Percentiles rank a stretch among this genome's conserved stretches.
These are phyloP conservation scores for Nymphalis c-album DNA, from an alignment of 2,888 invertebrate genomes.

Conservation along the genomic window DNA sequence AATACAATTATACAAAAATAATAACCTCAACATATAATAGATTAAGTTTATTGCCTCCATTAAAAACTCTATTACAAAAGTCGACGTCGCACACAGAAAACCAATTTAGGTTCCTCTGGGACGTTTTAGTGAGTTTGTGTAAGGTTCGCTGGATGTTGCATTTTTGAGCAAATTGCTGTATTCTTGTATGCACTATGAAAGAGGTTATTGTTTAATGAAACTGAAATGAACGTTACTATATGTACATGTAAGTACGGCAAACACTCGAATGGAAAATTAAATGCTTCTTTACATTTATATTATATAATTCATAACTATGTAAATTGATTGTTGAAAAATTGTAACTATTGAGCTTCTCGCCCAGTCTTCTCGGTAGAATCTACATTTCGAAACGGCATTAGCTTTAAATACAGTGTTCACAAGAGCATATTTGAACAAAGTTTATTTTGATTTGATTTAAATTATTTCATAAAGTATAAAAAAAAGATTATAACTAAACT, in stretches of 20 bases:
- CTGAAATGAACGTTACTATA: background rate
- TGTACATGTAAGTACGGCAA: background rate
- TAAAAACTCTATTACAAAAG: slow-evolving; percentile 32
- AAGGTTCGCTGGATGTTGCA: slow-evolving; percentile 20
- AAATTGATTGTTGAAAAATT: no score
- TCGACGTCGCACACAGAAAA: slow-evolving; percentile 34
- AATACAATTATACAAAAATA: slow-evolving; percentile 14
- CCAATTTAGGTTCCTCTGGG: slow-evolving; percentile 33
- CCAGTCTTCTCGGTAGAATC: no score
- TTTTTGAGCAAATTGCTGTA: slow-evolving; percentile 27
- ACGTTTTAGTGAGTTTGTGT: slow-evolving; percentile 29
- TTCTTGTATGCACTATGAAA: slow-evolving; percentile 8
- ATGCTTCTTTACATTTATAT: no score
- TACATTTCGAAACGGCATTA: no score
- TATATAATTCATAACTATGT: no score
- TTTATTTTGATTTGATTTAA: no score
- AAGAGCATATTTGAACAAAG: no score
- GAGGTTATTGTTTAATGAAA: slow-evolving; percentile 18
- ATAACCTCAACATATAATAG: slow-evolving; percentile 19
- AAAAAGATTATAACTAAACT: no score
- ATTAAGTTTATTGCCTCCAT: slow-evolving; percentile 30
- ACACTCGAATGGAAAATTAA: background rate
- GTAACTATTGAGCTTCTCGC: no score
- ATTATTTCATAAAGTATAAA: no score
- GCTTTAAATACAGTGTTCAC: no score